Conservation (phyloP, 2,888 invertebrate species). For the Yponomeuta plumbellus region DNA sequence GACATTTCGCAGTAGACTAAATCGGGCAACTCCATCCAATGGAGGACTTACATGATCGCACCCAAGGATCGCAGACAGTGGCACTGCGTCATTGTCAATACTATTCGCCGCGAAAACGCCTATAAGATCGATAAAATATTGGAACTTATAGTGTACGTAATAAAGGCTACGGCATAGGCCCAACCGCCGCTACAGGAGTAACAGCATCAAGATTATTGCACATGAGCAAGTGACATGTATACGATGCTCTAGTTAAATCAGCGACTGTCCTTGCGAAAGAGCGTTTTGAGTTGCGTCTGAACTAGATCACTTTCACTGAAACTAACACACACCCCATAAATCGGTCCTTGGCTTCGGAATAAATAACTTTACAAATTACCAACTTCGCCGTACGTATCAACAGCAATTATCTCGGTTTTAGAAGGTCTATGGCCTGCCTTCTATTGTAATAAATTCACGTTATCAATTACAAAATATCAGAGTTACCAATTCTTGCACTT, state of each 20-base stretch:
- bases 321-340: neutral
- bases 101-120: no score
- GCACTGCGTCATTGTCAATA: neutral
- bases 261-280: constrained; percentile 15
- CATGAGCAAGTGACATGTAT: constrained; percentile 15
- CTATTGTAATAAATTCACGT: neutral
- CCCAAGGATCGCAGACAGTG: no score
- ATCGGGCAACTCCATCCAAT: no score
- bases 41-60: neutral
- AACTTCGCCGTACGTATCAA: neutral
- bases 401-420: neutral
- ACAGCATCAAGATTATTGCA: constrained; percentile 9
- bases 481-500: constrained; percentile 7
- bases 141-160: no score
- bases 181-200: neutral
- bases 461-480: constrained; percentile 7
- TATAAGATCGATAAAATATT: no score
- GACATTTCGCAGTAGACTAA: no score
- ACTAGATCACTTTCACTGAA: constrained; percentile 17
- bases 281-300: constrained; percentile 2
- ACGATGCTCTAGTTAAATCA: constrained; percentile 18
- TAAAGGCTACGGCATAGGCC: no score
- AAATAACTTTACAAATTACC: neutral
- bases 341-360: neutral
- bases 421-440: neutral